Base-by-base conservation (phyloP, 2,888 invertebrate genomes). In the Hydrotaea diabolus region DNA sequence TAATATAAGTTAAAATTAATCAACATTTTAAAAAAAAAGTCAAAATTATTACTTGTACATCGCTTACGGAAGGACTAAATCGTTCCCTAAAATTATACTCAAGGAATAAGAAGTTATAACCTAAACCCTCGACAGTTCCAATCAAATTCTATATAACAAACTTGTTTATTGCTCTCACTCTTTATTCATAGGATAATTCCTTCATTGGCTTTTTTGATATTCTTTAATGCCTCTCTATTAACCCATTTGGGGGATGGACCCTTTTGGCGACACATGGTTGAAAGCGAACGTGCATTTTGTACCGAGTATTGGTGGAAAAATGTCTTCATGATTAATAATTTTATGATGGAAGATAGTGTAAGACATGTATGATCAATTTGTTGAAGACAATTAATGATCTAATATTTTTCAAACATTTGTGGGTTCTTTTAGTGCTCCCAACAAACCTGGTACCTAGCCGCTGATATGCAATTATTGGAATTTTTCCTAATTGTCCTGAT, bases 171-270 rank as follows among this genome's bases (percentile, higher is more conserved):
- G 7, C 39, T 39, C 9, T 39, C 39, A 39, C 9, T 39, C 39
- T 39, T 11, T 9, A 36, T 36, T 3, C 3, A 36, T 8, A 88
- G 91, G 21, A 55, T 91, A 17, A 55, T 89, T n/a, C 91, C 91
- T 1, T 89, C 92, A 0, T 72, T 91, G 8, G 46, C 86, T 0
- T 26, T 89, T 31, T 66, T 89, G 0, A 88, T 91, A 31, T 77
- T 92, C 13, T 87, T 91, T 23, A 90, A 89, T 86, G 87, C 86
- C 2, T 92, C 93, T 0, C 89, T 93, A 86, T 86, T 93, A 11
- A 89, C 91, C 1, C 90, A 91, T 39, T 79, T 92, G 7, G 92
- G 92, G 74, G 87, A 90, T 43, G 93, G 93, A 13, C 93, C 93
- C 0, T 88, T 92, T 8, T 93, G 93, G 93, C 87, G 90, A 0